Evolutionary conservation across 2,888 invertebrate species (phyloP), one percentile per base, ranked within the genome.

Genomic region (Drosophila setosimentum): DNA sequence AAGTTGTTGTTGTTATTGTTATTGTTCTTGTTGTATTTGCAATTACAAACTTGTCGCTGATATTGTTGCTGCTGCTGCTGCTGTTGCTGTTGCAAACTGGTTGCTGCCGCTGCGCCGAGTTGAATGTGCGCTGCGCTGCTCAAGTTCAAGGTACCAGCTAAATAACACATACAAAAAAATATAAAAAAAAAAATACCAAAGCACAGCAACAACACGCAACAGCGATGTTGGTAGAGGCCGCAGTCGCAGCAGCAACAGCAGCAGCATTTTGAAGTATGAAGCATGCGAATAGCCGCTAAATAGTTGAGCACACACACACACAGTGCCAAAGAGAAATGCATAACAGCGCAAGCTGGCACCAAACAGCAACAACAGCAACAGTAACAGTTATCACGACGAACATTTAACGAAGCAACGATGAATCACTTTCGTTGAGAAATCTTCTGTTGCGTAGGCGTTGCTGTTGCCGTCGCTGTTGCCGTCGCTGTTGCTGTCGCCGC

Each of bases 361-460:
- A 27, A 18, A 10, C 29, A 55, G 11, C 55, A n/a, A 29, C n/a
- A 51, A 30, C 51, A 51, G 3, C 59, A 27, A 13, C 45, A 60
- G 37, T 49, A 37, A 45, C 50, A 53, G 57, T 45, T 67, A 67
- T 37, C 69, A 37, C 57, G 27, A 51, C 58, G 50, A 62, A 27
- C 68, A 68, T 61, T 68, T 13, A 59, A 79, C 79, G 75, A 78
- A 73, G 49, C 69, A 16, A 30, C 61, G 59, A 71, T 85, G 90
- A 85, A 85, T 85, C 85, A 85, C 85, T 90, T 85, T 85, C 90
- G 71, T 90, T 90, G 87, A 90, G 85, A 85, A 85, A 85, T 89
- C 90, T 86, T 90, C 78, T 68, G 74, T 65, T 67, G 73, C 73
- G 82, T 85, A 68, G 89, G 83, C 76, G 87, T 77, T 64, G 66